phyloP scores from a whole-genome alignment of 2,888 invertebrate species.

The Drosophila merina region DNA sequence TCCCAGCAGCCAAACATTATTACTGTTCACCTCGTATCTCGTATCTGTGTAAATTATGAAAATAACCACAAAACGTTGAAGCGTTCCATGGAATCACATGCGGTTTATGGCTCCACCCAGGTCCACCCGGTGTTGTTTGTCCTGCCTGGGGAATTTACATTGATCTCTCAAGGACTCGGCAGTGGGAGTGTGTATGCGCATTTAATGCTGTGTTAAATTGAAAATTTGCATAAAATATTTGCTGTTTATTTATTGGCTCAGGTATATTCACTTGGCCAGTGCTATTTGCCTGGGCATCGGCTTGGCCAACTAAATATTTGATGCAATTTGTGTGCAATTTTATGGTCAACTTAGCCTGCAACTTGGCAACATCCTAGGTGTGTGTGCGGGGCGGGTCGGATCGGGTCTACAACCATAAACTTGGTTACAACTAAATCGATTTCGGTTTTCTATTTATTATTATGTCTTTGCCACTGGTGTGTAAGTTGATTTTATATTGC shows the following conservation, averaged over 20 bases:
- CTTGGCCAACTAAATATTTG: constrained; percentile 68
- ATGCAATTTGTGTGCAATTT: constrained; percentile 74
- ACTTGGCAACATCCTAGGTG: constrained; percentile 23
- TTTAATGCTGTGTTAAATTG: constrained; percentile 77
- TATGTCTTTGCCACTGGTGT: constrained; percentile 26
- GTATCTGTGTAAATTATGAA: constrained; percentile 66
- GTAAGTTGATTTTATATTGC: constrained; percentile 17
- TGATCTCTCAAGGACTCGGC: constrained; percentile 44
- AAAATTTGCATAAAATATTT: constrained; percentile 78
- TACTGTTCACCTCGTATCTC: constrained; percentile 27
- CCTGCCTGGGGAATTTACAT: constrained; percentile 43
- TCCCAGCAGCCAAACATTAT: constrained; percentile 65
- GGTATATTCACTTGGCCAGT: constrained; percentile 30
- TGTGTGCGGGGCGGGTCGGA: neutral
- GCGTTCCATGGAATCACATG: constrained; percentile 30
- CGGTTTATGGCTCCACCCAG: constrained; percentile 52
- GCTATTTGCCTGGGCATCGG: constrained; percentile 45
- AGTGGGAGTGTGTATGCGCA: constrained; percentile 42
- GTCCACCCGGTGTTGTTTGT: constrained; percentile 39
- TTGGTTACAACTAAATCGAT: constrained; percentile 42
- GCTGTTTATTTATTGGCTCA: constrained; percentile 70
- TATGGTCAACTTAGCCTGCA: constrained; percentile 62
- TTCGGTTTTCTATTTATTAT: constrained; percentile 41
- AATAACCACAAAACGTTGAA: constrained; percentile 63
- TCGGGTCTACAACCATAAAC: constrained; percentile 29